Conservation (phyloP, 2,113 vertebrate genomes). For the Silurus meridionalis region DNA sequence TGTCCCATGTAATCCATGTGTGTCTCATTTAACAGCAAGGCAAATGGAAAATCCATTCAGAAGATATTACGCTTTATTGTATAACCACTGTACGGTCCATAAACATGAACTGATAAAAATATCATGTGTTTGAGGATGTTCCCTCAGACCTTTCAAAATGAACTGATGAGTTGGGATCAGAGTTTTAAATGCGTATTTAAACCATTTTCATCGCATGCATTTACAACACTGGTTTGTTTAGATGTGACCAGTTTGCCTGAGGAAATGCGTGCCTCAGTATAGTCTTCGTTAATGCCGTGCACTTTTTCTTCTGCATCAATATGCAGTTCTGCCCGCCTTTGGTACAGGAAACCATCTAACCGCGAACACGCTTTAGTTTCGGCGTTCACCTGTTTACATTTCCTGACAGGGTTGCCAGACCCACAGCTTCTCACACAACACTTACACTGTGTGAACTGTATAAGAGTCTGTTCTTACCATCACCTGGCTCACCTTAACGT, state of each 20-base stretch:
- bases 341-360: conserved; percentile 40
- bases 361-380: conserved; percentile 16
- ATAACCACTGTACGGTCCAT: neutral
- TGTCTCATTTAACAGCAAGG: neutral
- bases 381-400: conserved; percentile 39
- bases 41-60: neutral
- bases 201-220: no score
- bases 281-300: neutral
- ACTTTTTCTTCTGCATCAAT: neutral
- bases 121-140: neutral
- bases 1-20: neutral
- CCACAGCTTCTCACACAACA: neutral
- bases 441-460: neutral
- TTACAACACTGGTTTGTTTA: neutral
- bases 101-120: neutral
- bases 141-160: no score
- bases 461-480: neutral
- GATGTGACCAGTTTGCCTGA: neutral
- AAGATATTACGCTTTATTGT: neutral
- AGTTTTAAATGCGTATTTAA: no score
- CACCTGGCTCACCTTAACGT: neutral
- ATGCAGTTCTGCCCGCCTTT: neutral
- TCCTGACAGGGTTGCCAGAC: conserved; percentile 24
- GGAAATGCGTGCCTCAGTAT: neutral
- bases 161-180: no score